Evolutionary conservation across 2,888 invertebrate species (phyloP), one percentile per base, ranked within the genome.

Genomic region (Heteromurus nitidus): DNA sequence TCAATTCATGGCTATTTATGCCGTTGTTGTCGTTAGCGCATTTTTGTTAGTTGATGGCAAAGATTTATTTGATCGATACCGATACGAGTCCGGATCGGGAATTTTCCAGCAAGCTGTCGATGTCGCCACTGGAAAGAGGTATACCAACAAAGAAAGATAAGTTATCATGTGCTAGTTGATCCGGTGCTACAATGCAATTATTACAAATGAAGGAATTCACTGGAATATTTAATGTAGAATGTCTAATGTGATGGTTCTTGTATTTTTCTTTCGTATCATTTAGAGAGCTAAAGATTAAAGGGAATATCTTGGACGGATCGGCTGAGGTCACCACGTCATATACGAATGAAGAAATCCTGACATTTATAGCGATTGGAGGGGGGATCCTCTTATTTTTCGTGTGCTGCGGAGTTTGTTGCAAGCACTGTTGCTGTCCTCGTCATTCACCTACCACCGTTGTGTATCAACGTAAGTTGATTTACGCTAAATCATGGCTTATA

Each of bases 391-490:
- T 72, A 3, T 13, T 20, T 28, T 60, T 58, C n/a, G 20, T 60
- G 1, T 72, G 72, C 20, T 72, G 72, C 13, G 42, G 72, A 1
- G 72, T 44, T 16, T 72, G 72, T 16, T 72, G 42, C 28, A 72
- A 72, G n/a, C 18, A 58, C 16, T 60, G 58, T 18, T 72, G 72
- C 26, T 72, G 72, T 42, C 44, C 72, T 24, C 58, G 28, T 1
- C 22, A 58, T 16, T 13, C 42, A 36, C 26, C 72, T 5, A 44
- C 58, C 9, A 60, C 42, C 3, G 42, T 72, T 16, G 16, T 58
- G 44, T 72, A 72, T 44, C 72, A 72, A 42, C 58, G 72, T 72
- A 72, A 58, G 72, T 64, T 31, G n/a, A n/a, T n/a, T n/a, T n/a
- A n/a, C n/a, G n/a, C n/a, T n/a, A n/a, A n/a, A n/a, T n/a, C n/a